Evolutionary conservation across 2,888 invertebrate species (phyloP).

Genomic region (Stegophylla sp.): DNA sequence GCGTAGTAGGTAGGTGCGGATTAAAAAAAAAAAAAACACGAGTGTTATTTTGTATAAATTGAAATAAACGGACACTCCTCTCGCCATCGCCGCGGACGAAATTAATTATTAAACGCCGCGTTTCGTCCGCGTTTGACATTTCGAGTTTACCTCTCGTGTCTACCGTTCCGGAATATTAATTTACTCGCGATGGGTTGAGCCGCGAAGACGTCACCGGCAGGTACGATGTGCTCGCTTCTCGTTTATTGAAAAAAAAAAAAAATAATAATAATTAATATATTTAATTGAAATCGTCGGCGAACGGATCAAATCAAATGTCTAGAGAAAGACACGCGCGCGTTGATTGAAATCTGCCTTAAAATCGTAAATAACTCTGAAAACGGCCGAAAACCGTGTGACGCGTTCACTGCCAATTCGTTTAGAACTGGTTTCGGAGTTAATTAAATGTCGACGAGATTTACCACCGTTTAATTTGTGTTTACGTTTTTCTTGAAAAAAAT

Average conservation of each 20-base stretch:
- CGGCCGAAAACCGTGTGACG: constrained; percentile 2
- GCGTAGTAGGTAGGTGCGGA: too few species aligned
- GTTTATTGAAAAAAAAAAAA: constrained; percentile 50
- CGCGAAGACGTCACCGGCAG: constrained; percentile 24
- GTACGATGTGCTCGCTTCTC: constrained; percentile 14
- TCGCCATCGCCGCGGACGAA: constrained; percentile 7
- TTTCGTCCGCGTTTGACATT: constrained; percentile 44
- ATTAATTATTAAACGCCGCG: constrained; percentile 43
- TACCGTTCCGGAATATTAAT: constrained; percentile 20
- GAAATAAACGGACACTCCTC: constrained; percentile 40
- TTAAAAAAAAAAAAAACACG: too few species aligned
- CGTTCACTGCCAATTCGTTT: neutral
- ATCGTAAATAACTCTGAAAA: constrained; percentile 30
- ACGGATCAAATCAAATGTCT: constrained; percentile 44
- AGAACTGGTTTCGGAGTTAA: constrained; percentile 19
- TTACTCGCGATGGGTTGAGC: constrained; percentile 29
- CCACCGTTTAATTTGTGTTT: constrained; percentile 17
- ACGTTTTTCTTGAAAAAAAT: neutral
- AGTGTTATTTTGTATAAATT: constrained; percentile 25
- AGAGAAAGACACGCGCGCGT: neutral
- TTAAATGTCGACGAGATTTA: neutral
- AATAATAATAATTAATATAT: too few species aligned
- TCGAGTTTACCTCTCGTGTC: neutral
- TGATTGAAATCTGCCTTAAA: constrained; percentile 43
- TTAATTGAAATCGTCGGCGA: constrained; percentile 37